Conservation (phyloP, 2,888 invertebrate genomes). For the Dryococelus australis region DNA sequence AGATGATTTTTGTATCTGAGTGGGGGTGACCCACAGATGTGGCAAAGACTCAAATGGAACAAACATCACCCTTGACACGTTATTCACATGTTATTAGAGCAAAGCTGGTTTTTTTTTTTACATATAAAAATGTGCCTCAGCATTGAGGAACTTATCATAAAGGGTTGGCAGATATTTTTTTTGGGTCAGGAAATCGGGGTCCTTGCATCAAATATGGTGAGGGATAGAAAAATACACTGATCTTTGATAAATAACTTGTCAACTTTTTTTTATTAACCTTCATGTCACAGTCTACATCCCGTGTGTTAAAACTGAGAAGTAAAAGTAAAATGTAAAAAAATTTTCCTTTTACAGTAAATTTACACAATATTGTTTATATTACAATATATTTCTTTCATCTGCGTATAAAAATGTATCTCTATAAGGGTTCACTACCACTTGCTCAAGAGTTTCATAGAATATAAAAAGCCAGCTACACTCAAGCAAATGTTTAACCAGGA, state of each 20-base stretch:
- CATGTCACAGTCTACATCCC: constrained; percentile 18
- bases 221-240: neutral
- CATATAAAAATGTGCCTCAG: too few relatives aligned
- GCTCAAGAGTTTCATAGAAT: neutral
- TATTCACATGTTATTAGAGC: too few relatives aligned
- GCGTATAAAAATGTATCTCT: neutral
- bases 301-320: constrained; percentile 18
- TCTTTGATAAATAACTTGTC: constrained; percentile 13
- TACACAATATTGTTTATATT: neutral
- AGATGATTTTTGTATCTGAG: too few relatives aligned
- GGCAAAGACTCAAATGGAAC: too few relatives aligned
- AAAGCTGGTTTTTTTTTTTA: too few relatives aligned
- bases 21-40: too few relatives aligned
- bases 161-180: too few relatives aligned
- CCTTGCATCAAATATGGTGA: neutral
- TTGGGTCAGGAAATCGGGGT: too few relatives aligned
- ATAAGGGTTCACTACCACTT: neutral
- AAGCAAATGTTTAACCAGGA: neutral
- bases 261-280: constrained; percentile 28
- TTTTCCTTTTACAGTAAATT: neutral
- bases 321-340: constrained; percentile 24
- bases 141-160: too few relatives aligned
- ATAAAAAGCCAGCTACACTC: constrained; percentile 3
- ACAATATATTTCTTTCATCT: constrained; percentile 7
- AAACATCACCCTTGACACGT: too few relatives aligned